Evolutionary conservation across 2,888 invertebrate genomes (phyloP).

Genomic region (Trichogramma dendrolimi): DNA sequence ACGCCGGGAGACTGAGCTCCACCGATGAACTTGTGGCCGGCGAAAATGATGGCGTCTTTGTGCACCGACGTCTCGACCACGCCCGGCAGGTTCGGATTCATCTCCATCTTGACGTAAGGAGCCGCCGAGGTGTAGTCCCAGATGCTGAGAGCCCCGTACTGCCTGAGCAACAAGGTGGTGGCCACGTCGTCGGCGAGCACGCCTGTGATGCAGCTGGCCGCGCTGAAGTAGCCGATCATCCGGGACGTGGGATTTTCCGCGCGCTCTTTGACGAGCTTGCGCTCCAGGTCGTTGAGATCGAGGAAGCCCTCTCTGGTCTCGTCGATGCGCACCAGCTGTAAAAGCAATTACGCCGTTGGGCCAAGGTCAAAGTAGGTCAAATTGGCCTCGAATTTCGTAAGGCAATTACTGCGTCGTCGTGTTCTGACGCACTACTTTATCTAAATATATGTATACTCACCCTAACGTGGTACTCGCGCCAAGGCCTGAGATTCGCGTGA

Average conservation of each 20-base stretch:
- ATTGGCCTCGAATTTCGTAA: background rate
- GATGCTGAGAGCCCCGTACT: conserved; percentile 76
- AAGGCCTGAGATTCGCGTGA: conserved; percentile 73
- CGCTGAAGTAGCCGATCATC: conserved; percentile 81
- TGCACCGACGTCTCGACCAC: conserved; percentile 68
- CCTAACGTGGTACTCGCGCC: conserved; percentile 76
- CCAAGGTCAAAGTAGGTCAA: too few relatives aligned
- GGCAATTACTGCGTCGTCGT: conserved; percentile 1
- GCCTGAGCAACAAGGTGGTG: conserved; percentile 75
- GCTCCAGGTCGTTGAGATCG: conserved; percentile 72
- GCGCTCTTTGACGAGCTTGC: conserved; percentile 63
- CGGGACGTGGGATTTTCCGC: conserved; percentile 57
- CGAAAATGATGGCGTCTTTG: conserved; percentile 86
- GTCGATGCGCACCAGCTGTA: conserved; percentile 71
- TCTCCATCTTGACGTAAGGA: conserved; percentile 73
- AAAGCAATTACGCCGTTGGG: background rate
- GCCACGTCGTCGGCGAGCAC: conserved; percentile 79
- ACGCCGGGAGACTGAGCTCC: conserved; percentile 81
- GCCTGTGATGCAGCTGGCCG: conserved; percentile 85
- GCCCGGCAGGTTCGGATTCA: conserved; percentile 75
- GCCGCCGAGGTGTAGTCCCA: conserved; percentile 88
- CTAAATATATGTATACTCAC: conserved; percentile 51
- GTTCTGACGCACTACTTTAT: conserved; percentile 1
- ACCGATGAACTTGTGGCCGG: conserved; percentile 86
- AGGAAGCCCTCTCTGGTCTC: conserved; percentile 77